Evolutionary conservation across 2,797 vertebrate genomes (phyloP).

Genomic region (Anabacerthia variegaticeps): DNA sequence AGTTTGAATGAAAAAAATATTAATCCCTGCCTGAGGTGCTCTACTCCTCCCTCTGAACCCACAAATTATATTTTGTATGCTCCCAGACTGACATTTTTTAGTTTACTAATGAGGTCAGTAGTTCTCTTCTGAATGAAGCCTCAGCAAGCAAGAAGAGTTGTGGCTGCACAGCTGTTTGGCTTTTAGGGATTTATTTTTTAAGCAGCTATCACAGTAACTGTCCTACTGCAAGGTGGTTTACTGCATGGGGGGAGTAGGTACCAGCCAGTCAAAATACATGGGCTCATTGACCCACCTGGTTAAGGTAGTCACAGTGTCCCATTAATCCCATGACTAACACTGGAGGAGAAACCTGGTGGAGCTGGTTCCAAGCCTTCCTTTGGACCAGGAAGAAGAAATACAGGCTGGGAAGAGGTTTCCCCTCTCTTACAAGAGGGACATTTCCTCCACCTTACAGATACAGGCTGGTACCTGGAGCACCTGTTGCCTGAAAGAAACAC

Average conservation of each 20-base stretch:
- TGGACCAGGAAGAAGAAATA: not conserved
- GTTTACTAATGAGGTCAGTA: not conserved
- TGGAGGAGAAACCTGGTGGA: not conserved
- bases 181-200: not conserved
- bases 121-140: not conserved
- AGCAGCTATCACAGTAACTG: not conserved
- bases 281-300: not conserved
- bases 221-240: not conserved
- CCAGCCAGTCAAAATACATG: not conserved
- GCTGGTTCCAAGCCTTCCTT: not conserved
- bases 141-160: not conserved
- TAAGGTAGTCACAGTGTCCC: not conserved
- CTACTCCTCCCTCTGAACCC: not conserved
- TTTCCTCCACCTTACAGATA: not conserved
- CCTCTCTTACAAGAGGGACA: not conserved
- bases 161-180: not conserved
- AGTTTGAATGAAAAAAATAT: not conserved
- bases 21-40: not conserved
- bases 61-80: not conserved
- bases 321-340: not conserved
- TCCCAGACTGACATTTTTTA: not conserved
- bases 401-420: not conserved
- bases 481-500: not conserved
- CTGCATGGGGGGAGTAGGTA: not conserved
- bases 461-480: not conserved